Conservation (phyloP, 2,113 vertebrate genomes). For the Ia io region DNA sequence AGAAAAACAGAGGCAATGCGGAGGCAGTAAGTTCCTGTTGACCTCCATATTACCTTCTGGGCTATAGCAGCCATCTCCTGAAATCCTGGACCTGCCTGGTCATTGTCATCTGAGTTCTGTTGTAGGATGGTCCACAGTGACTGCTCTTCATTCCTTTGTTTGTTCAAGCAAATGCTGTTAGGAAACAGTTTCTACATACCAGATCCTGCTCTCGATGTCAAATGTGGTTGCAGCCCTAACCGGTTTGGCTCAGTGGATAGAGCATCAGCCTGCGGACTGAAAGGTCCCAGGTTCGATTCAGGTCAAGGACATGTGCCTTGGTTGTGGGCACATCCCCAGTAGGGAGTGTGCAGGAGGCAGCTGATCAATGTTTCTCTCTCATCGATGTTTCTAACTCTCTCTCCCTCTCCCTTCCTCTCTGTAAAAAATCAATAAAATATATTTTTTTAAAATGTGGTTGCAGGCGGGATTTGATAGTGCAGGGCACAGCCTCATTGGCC, state of each 20-base stretch:
- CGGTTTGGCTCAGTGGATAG: no score
- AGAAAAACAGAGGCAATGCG: neutral
- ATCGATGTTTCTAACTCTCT: no score
- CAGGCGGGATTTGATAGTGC: neutral
- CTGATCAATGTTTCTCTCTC: no score
- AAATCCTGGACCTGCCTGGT: neutral
- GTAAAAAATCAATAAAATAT: no score
- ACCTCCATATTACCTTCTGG: accelerated
- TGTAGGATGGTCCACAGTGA: neutral
- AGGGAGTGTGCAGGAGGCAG: no score
- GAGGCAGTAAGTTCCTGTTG: neutral
- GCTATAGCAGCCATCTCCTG: neutral
- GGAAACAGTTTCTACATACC: neutral
- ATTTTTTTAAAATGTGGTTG: neutral
- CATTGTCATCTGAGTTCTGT: neutral
- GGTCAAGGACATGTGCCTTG: no score
- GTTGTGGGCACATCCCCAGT: no score
- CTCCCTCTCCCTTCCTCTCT: no score
- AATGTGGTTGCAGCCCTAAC: neutral
- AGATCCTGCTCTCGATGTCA: neutral
- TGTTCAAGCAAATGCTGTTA: neutral
- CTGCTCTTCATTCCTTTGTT: neutral
- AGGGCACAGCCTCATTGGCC: neutral
- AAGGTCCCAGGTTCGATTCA: no score
- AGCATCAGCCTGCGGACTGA: no score